Evolutionary conservation across 2,888 invertebrate genomes (phyloP), one percentile per base, ranked within the genome.

Genomic region (Deroplatys truncata): DNA sequence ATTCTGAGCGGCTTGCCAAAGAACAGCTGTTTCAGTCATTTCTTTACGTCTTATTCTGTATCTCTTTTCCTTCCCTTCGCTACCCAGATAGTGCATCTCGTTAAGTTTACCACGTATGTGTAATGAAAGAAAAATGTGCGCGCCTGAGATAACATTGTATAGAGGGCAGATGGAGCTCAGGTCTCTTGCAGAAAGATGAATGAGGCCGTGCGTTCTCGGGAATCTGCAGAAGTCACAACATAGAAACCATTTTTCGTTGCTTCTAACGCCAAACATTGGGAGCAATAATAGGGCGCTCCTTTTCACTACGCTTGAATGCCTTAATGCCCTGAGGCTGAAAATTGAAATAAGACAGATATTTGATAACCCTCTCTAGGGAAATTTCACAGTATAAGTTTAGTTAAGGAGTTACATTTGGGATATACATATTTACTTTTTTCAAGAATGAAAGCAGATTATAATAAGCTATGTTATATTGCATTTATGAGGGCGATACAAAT

Each of bases 11-110:
- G 86, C 86, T 86, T 72, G 72, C 86, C 86, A 86, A 86, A 86
- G 86, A 86, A 82, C 86, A 86, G 86, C 72, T 86, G 86, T 86
- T 82, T 31, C 28, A 28, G 72, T 86, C 86, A 86, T 86, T 86
- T 86, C 86, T 86, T 85, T 85, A 85, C 28, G 85, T 49, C 85
- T 85, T 43, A 15, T 72, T 56, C 56, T 82, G 29, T 82, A 15
- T 82, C 72, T 82, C 31, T 72, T 15, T 85, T 85, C 56, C 56
- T 16, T 72, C 20, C 56, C 56, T 25, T 20, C 25, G 20, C 56
- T 72, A 16, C 56, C 56, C 56, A 25, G 56, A 72, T 72, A 72
- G 56, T 20, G 56, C 56, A 20, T 72, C 56, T 72, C 56, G 56
- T 72, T 72, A 72, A 72, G 56, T 20, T 72, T 72, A 72, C 56